Base-by-base conservation (phyloP, 2,888 invertebrate genomes). In the Sphaerophoria taeniata region DNA sequence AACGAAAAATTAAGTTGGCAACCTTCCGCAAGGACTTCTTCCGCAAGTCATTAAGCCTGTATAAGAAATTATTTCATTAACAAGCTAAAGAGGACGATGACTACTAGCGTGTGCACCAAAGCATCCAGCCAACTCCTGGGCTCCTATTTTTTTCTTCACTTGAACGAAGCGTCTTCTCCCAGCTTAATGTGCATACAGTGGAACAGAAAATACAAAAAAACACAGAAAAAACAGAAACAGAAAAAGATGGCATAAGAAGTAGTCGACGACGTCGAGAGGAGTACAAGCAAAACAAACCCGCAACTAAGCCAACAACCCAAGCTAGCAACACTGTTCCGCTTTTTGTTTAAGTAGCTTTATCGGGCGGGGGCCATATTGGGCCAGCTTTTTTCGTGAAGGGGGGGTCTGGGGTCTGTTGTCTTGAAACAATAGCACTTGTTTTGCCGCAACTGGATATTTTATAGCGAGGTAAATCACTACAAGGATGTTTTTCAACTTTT, bases 31-130 rank as follows among this genome's bases (percentile, higher is more conserved):
- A 79, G 82, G 87, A 84, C 76, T 80, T 87, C 82, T 83, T 83
- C 87, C 87, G 84, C 85, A 88, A 89, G 88, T 89, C 85, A 85
- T 85, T 88, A 88, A 88, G 88, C 88, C 88, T 87, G 88, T 89
- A 89, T 87, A 88, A 87, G 87, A 88, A 89, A 88, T 89, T 88
- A 88, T 88, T 89, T 88, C 88, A 88, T 89, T 88, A 87, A 88
- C 87, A 86, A 83, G 84, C 83, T 81, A 87, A 87, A 80, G 65
- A 87, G 79, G 63, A 81, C 78, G 71, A 81, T 87, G 77, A 86
- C 87, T 24, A 24, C 24, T 87, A 87, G 75, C 75, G 43, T 58
- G 24, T 24, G 24, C 24, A 24, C 24, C 24, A 24, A 24, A 77
- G 53, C 39, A 39, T 39, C 2, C 31, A 43, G 43, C 33, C n/a